Percentiles rank a stretch among this genome's conserved stretches.
These are phyloP conservation scores for Onthophagus sagittarius DNA, from an alignment of 2,888 invertebrate genomes.

Conservation along the genomic window DNA sequence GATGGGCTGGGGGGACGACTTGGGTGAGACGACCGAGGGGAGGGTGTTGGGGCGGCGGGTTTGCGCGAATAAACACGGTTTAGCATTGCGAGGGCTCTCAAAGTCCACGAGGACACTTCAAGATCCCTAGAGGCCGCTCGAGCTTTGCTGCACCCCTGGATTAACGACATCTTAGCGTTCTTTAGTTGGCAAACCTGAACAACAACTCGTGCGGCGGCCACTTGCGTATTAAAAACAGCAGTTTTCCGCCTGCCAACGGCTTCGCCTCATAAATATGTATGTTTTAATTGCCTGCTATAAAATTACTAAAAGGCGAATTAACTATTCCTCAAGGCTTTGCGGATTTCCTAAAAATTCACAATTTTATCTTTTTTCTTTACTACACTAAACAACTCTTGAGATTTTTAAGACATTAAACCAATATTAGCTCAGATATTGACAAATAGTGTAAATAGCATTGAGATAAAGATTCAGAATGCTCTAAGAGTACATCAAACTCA, in stretches of 20 bases:
- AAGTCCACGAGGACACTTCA: constrained; percentile 36
- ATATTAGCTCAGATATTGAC: too few relatives aligned
- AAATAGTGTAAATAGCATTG: too few relatives aligned
- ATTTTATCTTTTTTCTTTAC: background rate
- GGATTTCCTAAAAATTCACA: constrained; percentile 30
- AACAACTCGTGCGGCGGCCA: constrained; percentile 26
- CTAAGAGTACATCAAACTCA: too few relatives aligned
- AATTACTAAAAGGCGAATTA: constrained; percentile 34
- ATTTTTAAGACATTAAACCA: background rate
- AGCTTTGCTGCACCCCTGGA: constrained; percentile 30
- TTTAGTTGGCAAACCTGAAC: constrained; percentile 24
- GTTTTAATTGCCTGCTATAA: constrained; percentile 35
- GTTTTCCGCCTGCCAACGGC: background rate
- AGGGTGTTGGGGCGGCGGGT: constrained; percentile 28
- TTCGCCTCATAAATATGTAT: constrained; percentile 34
- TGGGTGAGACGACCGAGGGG: constrained; percentile 18
- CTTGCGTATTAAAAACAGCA: constrained; percentile 34
- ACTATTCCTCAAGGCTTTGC: constrained; percentile 30
- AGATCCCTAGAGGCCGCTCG: constrained; percentile 36
- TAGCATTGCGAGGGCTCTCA: constrained; percentile 36
- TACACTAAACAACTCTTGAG: background rate
- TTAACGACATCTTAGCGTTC: constrained; percentile 34
- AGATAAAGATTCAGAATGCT: too few relatives aligned
- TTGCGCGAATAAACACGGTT: constrained; percentile 39
- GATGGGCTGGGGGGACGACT: constrained; percentile 1